Base-by-base conservation (phyloP, 1,140 invertebrate species). In the Plutomurus gul region DNA sequence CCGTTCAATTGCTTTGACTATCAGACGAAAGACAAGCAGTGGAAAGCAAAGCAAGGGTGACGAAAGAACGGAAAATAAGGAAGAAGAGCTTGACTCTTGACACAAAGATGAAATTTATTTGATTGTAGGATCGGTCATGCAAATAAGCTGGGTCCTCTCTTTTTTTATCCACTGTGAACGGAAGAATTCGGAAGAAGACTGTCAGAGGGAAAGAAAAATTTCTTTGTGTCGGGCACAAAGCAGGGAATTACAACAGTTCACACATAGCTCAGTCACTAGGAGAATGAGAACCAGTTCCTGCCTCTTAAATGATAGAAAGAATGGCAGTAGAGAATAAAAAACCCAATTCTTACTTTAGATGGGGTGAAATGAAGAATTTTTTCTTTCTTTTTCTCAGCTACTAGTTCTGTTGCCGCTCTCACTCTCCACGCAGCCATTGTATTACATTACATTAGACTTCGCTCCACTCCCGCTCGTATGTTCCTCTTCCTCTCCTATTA, bases 101-200 rank as follows among this genome's bases (percentile, higher is more conserved):
- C 60, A 60, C 33, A 70, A 71, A 75, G 46, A 65, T 56, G 40
- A 71, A 78, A 78, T 78, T 78, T 78, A 78, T 78, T 78, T 78
- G 77, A 78, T 78, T 78, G 70, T 73, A 43, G 39, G 77, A 79
- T 82, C 81, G 77, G 73, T 82, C 81, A 82, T 82, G 81, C 81
- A 82, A 79, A 82, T 78, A 79, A 72, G 60, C 60, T 74, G 6
- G 43, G n/a, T 30, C 43, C 33, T 27, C 49, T 70, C 13, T 75
- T 49, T 74, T n/a, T 76, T 22, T 70, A 22, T 70, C 37, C 74
- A 27, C 46, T 72, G 30, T 7, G 25, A 27, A 20, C 20, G 43
- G 70, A 72, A 72, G 74, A 76, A 72, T 75, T 47, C 40, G 20
- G 36, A 27, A 75, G 65, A 65, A 39, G 7, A 76, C 27, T 40